Conservation (phyloP, 30 jellyfish, hydroid and myxozoan species). For the Aurelia aurita region DNA sequence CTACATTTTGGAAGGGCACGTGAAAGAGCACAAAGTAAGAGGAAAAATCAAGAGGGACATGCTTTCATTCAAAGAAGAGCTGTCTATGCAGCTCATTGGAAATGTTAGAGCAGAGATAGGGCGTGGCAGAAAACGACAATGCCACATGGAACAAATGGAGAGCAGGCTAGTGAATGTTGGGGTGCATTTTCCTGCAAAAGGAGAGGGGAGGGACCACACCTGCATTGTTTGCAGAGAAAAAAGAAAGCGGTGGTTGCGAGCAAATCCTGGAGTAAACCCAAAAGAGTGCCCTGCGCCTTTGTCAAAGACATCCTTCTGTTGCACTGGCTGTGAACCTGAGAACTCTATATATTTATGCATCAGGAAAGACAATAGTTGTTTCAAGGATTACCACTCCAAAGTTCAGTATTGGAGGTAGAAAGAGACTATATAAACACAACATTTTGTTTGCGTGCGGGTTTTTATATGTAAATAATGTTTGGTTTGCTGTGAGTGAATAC, state of each 20-base stretch:
- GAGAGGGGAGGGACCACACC: slow-evolving; percentile 43
- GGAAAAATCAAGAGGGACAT: slow-evolving; percentile 31
- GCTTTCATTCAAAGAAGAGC: slow-evolving; percentile 43
- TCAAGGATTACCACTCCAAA: slow-evolving; percentile 24
- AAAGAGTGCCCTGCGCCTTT: slow-evolving; percentile 33
- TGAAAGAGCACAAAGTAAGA: slow-evolving; percentile 11
- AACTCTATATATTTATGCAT: slow-evolving; percentile 35
- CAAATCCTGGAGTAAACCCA: slow-evolving; percentile 10
- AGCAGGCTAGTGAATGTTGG: slow-evolving; percentile 40
- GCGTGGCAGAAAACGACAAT: slow-evolving; percentile 13
- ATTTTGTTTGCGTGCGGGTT: too few relatives aligned
- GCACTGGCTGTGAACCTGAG: slow-evolving; percentile 45
- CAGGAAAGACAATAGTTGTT: slow-evolving; percentile 41
- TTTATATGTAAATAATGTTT: neutral
- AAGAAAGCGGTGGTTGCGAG: slow-evolving; percentile 17
- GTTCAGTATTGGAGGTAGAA: slow-evolving; percentile 35
- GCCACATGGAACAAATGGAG: slow-evolving; percentile 23
- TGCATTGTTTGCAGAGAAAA: slow-evolving; percentile 47
- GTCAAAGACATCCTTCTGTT: slow-evolving; percentile 33
- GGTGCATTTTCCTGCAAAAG: slow-evolving; percentile 42
- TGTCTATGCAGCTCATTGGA: slow-evolving; percentile 17
- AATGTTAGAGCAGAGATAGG: neutral
- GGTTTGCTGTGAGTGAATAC: too few relatives aligned
- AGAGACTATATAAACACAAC: neutral
- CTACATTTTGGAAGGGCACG: slow-evolving; percentile 19